Evolutionary conservation across 64 coral and sea anemone genomes (phyloP).

Genomic region (Anthopleura sola): DNA sequence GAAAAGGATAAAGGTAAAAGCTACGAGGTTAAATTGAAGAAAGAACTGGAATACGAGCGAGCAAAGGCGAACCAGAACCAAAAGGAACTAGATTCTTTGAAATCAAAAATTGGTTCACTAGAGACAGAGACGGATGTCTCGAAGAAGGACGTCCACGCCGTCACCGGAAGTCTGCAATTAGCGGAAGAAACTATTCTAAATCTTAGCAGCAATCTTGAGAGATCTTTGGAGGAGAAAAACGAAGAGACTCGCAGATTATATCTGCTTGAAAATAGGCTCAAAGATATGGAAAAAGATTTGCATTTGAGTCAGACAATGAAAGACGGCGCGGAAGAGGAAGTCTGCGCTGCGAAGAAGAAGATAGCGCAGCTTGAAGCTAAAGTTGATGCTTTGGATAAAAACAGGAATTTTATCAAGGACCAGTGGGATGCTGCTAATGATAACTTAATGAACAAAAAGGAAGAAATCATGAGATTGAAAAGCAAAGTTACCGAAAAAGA

Average conservation of each 20-base stretch:
- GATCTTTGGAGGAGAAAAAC: conserved; percentile 33
- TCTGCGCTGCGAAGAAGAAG: conserved; percentile 32
- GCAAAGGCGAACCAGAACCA: conserved; percentile 8
- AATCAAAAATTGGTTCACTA: conserved; percentile 26
- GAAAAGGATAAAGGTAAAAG: conserved; percentile 20
- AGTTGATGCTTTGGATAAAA: conserved; percentile 59
- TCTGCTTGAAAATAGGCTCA: conserved; percentile 42
- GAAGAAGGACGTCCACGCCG: conserved; percentile 53
- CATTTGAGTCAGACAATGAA: conserved; percentile 31
- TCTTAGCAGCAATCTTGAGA: conserved; percentile 57
- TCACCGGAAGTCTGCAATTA: conserved; percentile 41
- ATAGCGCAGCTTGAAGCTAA: conserved; percentile 53
- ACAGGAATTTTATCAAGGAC: conserved; percentile 45
- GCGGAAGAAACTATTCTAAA: conserved; percentile 56
- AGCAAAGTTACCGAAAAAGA: conserved; percentile 61
- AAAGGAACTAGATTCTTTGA: conserved; percentile 10
- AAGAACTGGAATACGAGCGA: conserved; percentile 34
- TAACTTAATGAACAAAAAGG: conserved; percentile 45
- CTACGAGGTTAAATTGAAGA: neutral
- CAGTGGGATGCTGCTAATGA: conserved; percentile 26
- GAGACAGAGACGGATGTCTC: conserved; percentile 37
- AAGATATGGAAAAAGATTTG: conserved; percentile 56
- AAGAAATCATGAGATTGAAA: conserved; percentile 53
- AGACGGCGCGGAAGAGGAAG: conserved; percentile 48
- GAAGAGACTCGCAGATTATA: conserved; percentile 23